Percentiles rank a stretch among this genome's conserved stretches.
Conservation (phyloP, 2,113 vertebrate species). For the Pogonocichla stellata region DNA sequence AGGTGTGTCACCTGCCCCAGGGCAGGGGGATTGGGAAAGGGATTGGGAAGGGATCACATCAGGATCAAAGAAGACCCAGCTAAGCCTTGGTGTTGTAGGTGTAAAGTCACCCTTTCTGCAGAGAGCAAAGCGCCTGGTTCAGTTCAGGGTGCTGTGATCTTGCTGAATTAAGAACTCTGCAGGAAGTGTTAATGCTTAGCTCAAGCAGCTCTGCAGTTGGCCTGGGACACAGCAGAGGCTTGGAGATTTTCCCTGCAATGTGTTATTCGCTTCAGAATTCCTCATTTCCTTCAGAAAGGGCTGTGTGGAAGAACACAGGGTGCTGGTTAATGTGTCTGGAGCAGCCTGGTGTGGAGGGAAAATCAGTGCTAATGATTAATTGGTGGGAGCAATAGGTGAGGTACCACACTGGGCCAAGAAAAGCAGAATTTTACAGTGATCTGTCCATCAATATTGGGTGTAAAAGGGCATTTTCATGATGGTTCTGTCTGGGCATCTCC, state of each 20-base stretch:
- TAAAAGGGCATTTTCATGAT: background rate
- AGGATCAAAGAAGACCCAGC: background rate
- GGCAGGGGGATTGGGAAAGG: background rate
- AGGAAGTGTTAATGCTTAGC: background rate
- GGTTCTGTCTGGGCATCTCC: background rate
- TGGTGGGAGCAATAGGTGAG: background rate
- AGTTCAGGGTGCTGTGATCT: background rate
- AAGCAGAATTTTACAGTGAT: background rate
- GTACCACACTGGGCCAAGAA: background rate
- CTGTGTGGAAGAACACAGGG: background rate
- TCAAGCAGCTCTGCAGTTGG: background rate
- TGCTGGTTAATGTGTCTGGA: background rate
- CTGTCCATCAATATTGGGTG: background rate
- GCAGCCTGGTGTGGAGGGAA: background rate
- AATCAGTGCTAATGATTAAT: background rate
- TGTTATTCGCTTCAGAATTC: background rate
- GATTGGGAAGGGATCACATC: background rate
- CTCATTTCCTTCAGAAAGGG: background rate
- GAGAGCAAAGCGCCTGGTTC: background rate
- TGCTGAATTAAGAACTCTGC: background rate
- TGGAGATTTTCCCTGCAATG: background rate
- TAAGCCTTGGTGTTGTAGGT: background rate
- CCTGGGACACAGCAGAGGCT: background rate
- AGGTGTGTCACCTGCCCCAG: constrained; percentile 73
- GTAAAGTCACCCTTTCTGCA: background rate